Base-by-base conservation (phyloP, 2,888 invertebrate species). In the Dichetophora obliterata region DNA sequence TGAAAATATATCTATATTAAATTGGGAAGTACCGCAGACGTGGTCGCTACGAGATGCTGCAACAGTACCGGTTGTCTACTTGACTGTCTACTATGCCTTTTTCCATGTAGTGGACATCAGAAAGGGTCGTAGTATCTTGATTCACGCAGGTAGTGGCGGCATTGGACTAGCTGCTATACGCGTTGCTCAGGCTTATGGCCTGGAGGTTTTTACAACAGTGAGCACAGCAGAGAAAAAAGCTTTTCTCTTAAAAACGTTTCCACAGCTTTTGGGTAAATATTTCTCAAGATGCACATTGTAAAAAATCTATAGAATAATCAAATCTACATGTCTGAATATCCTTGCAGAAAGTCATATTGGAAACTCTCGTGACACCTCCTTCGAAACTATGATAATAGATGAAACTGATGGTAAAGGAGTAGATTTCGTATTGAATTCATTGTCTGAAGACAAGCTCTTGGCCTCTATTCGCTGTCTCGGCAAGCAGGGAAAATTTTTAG, bases 391-490 rank as follows among this genome's bases (percentile, higher is more conserved):
- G 91, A 92, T 98, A 76, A 91, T 93, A 82, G 90, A 90, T 72
- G 91, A 92, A 83, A 97, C 97, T 0, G 91, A 93, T 5, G 97
- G 97, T 14, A 91, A 91, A 82, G 97, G 97, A 50, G 97, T 98
- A 0, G 95, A 98, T 85, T 89, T 97, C 65, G 94, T 98, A 22
- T 90, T 96, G 9, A 98, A 98, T 89, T 97, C 96, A 0, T 90
- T 98, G 61, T 93, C 97, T 0, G 97, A 96, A 84, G 97, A 98
- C 63, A 97, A 97, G 88, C 91, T 98, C 0, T 91, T 92, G 84
- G 94, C 92, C 0, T 92, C 92, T 0, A 85, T 92, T 0, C 88
- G 92, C 19, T 93, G 93, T 80, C 85, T 93, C 5, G 91, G 90
- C 14, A 82, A 81, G 5, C 90, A 91, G 3, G 93, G 95, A 43